Evolutionary conservation across 1,140 invertebrate genomes (phyloP).

Genomic region (Chrysomallon squamiferum): DNA sequence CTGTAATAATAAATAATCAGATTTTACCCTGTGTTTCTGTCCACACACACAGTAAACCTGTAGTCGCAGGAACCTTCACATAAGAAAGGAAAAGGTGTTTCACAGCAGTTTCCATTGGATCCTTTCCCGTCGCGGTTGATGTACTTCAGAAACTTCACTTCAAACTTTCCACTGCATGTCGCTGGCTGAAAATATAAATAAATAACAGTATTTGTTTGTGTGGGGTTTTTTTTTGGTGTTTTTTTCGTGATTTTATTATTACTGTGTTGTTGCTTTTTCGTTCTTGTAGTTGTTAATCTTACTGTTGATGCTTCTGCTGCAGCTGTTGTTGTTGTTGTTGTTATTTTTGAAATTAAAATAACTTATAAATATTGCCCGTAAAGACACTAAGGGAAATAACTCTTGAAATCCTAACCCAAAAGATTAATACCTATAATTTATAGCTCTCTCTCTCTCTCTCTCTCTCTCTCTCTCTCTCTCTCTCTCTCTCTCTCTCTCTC

Average conservation of each 20-base stretch:
- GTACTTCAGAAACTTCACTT: not conserved
- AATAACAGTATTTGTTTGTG: not conserved
- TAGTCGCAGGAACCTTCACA: not conserved
- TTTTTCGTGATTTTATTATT: not conserved
- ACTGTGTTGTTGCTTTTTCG: no score
- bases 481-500: conserved; percentile 2
- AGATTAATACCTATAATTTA: not conserved
- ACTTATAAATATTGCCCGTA: no score
- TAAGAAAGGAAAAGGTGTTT: not conserved
- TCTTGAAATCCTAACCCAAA: no score
- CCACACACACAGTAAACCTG: not conserved
- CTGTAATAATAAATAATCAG: no score
- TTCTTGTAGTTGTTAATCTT: no score
- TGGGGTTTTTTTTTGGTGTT: no score
- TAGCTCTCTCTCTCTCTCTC: not conserved
- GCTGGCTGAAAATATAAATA: not conserved
- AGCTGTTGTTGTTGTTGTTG: not conserved
- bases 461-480: conserved; percentile 1
- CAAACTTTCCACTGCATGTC: not conserved
- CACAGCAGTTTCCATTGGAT: not conserved
- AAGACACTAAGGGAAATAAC: no score
- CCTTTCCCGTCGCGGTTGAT: not conserved
- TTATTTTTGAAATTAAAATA: no score
- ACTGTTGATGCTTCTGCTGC: no score
- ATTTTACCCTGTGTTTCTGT: no score